Evolutionary conservation across 2,113 vertebrate genomes (phyloP).

Genomic region (Corynorhinus townsendii): DNA sequence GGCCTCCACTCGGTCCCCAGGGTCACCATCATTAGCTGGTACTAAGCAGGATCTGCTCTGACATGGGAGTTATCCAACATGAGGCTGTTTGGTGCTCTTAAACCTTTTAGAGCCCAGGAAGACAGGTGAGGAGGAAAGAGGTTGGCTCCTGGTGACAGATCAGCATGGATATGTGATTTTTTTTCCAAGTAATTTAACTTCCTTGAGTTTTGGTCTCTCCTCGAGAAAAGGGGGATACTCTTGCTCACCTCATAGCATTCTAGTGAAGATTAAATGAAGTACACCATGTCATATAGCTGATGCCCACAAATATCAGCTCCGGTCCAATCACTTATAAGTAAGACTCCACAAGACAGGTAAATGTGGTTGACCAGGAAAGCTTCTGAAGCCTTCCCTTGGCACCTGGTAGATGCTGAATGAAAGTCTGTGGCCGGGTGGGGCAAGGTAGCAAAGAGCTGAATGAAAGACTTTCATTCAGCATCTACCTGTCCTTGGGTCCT

Average conservation of each 20-base stretch:
- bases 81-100: background rate
- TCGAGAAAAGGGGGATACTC: background rate
- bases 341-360: background rate
- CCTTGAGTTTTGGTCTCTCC: background rate
- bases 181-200: background rate
- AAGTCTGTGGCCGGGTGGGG: background rate
- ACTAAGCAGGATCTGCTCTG: background rate
- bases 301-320: background rate
- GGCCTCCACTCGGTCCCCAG: background rate
- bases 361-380: background rate
- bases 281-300: background rate
- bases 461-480: no score
- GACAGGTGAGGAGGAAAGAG: background rate
- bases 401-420: background rate
- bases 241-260: background rate
- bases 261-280: background rate
- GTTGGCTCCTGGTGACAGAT: background rate
- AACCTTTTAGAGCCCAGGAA: background rate
- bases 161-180: background rate
- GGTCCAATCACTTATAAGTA: background rate
- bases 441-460: background rate
- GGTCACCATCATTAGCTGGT: background rate
- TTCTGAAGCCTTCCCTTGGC: background rate
- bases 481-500: background rate
- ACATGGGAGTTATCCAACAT: background rate